Base-by-base conservation (phyloP, 2,888 invertebrate genomes). In the Ischnura elegans region DNA sequence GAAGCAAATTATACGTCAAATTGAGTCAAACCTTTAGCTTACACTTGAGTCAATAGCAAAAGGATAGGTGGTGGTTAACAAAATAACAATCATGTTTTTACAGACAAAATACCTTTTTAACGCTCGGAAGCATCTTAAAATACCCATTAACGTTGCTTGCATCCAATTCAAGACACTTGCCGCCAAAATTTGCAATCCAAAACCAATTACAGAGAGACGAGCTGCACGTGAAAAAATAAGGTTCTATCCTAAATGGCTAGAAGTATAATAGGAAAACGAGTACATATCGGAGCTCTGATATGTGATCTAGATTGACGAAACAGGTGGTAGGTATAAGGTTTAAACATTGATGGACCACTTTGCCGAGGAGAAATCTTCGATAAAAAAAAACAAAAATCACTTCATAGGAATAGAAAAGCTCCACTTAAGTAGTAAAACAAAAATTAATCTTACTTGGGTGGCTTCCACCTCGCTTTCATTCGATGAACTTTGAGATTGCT, bases 291-390 rank as follows among this genome's bases (percentile, higher is more conserved):
- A n/a, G n/a, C n/a, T 76, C 76, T 76, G 76, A 76, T 13, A 66
- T n/a, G 25, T 66, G 66, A 16, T 66, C 25, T 36, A 66, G 45
- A 45, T 13, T 66, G 90, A 90, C 66, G 61, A 66, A 90, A 90
- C 90, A 90, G 90, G 90, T 90, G 90, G 90, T 90, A 90, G 90
- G 90, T 90, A 90, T 66, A 66, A 45, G n/a, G 90, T 43, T 25
- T n/a, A 42, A 43, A n/a, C 43, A 90, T 90, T 61, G 90, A 90
- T 90, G 61, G 61, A 36, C 45, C 61, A 90, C 90, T 61, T 43
- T 66, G 61, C 90, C 61, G 43, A 55, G 43, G 61, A 66, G 61
- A 61, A 42, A n/a, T 42, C 90, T 90, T 90, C 43, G 61, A 90
- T 66, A 45, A 45, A 45, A 3, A 36, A 45, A 43, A n/a, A n/a